Conservation (phyloP, 2,888 invertebrate genomes). For the Lasioglossum calceatum region DNA sequence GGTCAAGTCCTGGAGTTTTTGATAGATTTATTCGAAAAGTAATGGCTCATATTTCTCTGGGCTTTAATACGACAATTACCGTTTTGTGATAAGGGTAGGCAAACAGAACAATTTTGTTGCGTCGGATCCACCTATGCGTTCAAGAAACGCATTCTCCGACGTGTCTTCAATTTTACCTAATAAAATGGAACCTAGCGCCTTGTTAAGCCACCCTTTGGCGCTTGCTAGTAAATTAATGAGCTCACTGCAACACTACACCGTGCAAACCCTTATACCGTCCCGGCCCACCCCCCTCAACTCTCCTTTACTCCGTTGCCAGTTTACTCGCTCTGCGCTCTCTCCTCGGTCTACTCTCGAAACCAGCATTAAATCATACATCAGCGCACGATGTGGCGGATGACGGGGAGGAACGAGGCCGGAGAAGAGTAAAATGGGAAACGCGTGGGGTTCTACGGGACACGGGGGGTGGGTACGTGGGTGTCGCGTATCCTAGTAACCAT, state of each 20-base stretch:
- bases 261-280: constrained; percentile 79
- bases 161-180: constrained; percentile 80
- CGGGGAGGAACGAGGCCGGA: constrained; percentile 44
- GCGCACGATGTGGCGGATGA: constrained; percentile 72
- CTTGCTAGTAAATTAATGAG: constrained; percentile 83
- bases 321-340: constrained; percentile 69
- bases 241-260: constrained; percentile 82
- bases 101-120: not conserved
- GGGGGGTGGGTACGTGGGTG: constrained; percentile 53
- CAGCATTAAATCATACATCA: constrained; percentile 83
- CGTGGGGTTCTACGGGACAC: constrained; percentile 48
- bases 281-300: constrained; percentile 42
- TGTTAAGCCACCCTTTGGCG: constrained; percentile 81
- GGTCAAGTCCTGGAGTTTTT: rapidly evolving
- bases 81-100: not conserved
- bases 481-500: constrained; percentile 78
- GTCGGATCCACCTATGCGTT: constrained; percentile 22
- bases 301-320: constrained; percentile 56
- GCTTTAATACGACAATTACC: not conserved
- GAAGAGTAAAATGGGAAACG: constrained; percentile 70
- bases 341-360: constrained; percentile 79
- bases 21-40: not conserved
- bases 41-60: not conserved
- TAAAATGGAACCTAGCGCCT: constrained; percentile 81
- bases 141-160: constrained; percentile 64